These are phyloP conservation scores for Muscina levida DNA, from an alignment of 2,888 invertebrate genomes.

Conservation along the genomic window DNA sequence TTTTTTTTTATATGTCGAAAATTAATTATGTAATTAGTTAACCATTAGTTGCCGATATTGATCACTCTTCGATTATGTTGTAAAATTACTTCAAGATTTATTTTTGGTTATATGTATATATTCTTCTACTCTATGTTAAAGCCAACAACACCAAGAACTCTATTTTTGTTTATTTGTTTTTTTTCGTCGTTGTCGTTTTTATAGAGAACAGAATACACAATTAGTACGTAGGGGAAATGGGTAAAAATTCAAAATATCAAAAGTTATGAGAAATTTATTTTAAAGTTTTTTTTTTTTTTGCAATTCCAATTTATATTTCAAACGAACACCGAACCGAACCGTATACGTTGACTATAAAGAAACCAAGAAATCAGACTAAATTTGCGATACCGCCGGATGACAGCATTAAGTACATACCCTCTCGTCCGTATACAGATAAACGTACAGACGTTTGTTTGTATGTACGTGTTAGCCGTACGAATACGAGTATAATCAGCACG, in stretches of 20 bases:
- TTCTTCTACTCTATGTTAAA: constrained; percentile 14
- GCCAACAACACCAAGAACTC: constrained; percentile 45
- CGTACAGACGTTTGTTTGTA: not conserved
- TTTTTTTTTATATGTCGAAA: constrained; percentile 1
- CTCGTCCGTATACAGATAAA: not conserved
- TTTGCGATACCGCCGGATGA: constrained; percentile 47
- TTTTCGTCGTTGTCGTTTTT: too few relatives aligned
- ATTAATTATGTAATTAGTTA: constrained; percentile 16
- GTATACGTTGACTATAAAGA: constrained; percentile 74
- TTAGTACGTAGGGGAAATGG: too few relatives aligned
- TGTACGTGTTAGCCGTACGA: not conserved
- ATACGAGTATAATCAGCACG: too few relatives aligned
- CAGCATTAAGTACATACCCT: constrained; percentile 57
- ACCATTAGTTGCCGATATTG: constrained; percentile 35
- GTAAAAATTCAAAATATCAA: constrained; percentile 49
- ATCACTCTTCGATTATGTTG: constrained; percentile 11
- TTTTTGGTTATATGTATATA: not conserved
- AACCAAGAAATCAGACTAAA: constrained; percentile 72
- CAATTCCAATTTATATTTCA: constrained; percentile 23
- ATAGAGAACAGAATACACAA: too few relatives aligned
- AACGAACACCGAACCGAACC: constrained; percentile 72
- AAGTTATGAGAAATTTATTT: constrained; percentile 48
- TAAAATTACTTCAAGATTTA: constrained; percentile 22
- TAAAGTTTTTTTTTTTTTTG: constrained; percentile 59
- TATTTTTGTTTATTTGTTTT: not conserved